Base-by-base conservation (phyloP, 2,797 vertebrate genomes). In the Buceros bicornis region DNA sequence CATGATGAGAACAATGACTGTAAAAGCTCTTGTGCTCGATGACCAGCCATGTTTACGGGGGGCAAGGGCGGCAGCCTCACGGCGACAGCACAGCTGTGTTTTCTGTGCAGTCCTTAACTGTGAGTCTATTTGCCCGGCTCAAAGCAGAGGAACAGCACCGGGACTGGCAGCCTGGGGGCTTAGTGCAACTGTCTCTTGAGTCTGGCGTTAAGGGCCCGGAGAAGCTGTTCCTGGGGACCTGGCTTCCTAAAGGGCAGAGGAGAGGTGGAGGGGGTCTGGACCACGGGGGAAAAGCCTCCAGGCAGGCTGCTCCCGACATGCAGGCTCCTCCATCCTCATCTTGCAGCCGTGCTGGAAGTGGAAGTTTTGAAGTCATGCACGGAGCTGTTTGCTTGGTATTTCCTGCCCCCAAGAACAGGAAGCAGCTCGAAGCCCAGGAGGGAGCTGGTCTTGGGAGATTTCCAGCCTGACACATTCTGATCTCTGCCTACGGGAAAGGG, bases 351-450 rank as follows among this genome's bases (percentile, higher is more conserved):
- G 0, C 94, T 96, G 87, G 77, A 93, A 95, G 77, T 87, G 91
- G 93, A 96, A 96, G 96, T 84, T 97, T 92, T 95, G 91, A 95
- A 94, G 83, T 90, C 83, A 82, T 74, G 67, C 94, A 85, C 2
- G 3, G 78, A 90, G 86, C 93, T 89, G 80, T 89, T 97, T 90
- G 86, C 96, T 94, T 95, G 94, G 96, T 96, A 97, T 97, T 97
- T 97, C 96, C 96, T 97, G 96, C 71, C 78, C 71, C 66, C 20
- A 19, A 77, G 93, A 97, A 94, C 95, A 96, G 96, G 96, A 97
- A 97, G 83, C 86, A 53, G 88, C 80, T 53, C 0, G 25, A 82
- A 96, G 83, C 94, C 92, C 90, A 67, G 85, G 82, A 95, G 91
- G 77, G 95, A 95, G 83, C 93, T 67, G 84, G 81, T 90, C 77